Conservation (phyloP, 2,797 vertebrate species). For the Dryobates pubescens region DNA sequence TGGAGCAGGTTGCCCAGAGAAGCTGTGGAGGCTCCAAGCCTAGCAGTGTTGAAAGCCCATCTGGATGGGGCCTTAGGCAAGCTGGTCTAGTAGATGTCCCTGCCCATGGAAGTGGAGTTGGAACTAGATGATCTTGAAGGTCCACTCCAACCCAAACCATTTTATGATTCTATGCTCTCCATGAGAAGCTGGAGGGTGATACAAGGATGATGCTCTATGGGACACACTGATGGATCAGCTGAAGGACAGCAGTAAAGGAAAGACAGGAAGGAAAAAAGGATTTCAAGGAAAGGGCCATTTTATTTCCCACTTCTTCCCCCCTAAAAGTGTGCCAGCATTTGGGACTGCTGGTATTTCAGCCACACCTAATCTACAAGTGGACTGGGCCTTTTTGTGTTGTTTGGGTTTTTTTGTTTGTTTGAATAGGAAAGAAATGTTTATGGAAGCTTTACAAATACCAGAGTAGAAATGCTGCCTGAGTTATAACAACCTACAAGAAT, state of each 20-base stretch:
- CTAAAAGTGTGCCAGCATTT: background rate
- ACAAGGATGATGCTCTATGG: background rate
- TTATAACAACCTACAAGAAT: background rate
- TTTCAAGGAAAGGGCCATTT: background rate
- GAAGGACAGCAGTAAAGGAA: background rate
- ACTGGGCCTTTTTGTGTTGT: background rate
- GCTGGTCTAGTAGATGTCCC: no score
- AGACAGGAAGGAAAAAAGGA: background rate
- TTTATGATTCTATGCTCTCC: background rate
- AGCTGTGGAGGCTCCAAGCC: no score
- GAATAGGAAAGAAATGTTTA: background rate
- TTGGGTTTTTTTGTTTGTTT: background rate
- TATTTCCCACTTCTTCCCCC: background rate
- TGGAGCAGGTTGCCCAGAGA: no score
- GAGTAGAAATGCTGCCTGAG: background rate
- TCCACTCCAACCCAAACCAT: no score
- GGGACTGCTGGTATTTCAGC: background rate
- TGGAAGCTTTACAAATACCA: background rate
- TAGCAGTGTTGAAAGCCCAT: no score
- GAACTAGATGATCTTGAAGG: no score
- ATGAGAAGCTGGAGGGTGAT: background rate
- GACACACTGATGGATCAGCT: background rate
- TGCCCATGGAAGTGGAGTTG: no score
- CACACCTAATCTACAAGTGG: background rate
- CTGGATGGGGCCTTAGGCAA: no score